Evolutionary conservation across 2,797 vertebrate genomes (phyloP), one percentile per base, ranked within the genome.

Genomic region (Protonibea diacanthus): DNA sequence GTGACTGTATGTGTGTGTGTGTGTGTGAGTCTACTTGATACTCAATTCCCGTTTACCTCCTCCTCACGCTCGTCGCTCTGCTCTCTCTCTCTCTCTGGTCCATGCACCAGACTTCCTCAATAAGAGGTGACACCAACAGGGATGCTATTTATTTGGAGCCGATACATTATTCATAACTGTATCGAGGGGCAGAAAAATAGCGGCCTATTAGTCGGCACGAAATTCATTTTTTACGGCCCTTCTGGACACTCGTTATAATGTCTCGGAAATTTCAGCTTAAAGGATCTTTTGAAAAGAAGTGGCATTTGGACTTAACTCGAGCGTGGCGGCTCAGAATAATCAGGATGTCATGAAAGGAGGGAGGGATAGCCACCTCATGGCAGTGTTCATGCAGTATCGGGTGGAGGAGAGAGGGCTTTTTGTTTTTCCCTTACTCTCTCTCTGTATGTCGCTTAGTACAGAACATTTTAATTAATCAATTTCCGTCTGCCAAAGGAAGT

Each of bases 131-230:
- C 89, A 91, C 84, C 79, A 83, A 86, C 80, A 81, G 76, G 76
- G 81, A 83, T 17, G 40, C 80, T 80, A 73, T 91, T 92, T 90
- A 89, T 92, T 89, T 86, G 76, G 76, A 61, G 59, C 71, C 21
- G 6, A 87, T 93, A 72, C 88, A 93, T 92, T 87, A 92, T 93
- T 93, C 85, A 92, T 91, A 85, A 82, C 74, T 56, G 17, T 27
- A 52, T 84, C 51, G 23, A 88, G 61, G 63, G 75, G 66, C 64
- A 78, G 73, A 84, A 90, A 38, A 89, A 84, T 80, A 86, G 74
- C 42, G 1, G 23, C 55, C 65, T 71, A 88, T 91, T 86, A 82
- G 71, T 72, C 20, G 40, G 60, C 71, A 58, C 74, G 66, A 85
- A 83, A 59, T 21, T 74, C 47, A 55, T 80, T 42, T 86, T 74